Evolutionary conservation across 2,797 vertebrate genomes (phyloP), one percentile per base, ranked within the genome.

Genomic region (Enoplosus armatus): DNA sequence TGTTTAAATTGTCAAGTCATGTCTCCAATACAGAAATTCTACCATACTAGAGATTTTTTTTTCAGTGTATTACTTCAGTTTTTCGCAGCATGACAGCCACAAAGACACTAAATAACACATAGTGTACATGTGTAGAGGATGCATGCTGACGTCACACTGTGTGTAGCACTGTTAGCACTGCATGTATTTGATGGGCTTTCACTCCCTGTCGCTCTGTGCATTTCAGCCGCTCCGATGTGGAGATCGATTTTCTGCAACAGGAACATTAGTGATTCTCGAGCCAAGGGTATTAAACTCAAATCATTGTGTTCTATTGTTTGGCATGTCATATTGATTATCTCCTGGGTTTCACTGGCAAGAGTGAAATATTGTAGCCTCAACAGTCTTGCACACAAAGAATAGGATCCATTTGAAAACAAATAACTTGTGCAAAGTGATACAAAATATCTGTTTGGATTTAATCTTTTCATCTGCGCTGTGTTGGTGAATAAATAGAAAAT

Each of bases 311-410:
- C 93, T 92, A 92, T 91, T 86, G 72, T 95, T 96, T 95, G 84
- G 86, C 88, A 84, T 91, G 93, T 94, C 75, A 1, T 96, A 97
- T 96, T 93, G 96, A 97, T 96, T 96, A 93, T 92, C 88, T 96
- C 93, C 93, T 83, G 48, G 77, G 92, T 95, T 97, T 95, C 94
- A 94, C 89, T 84, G 85, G 86, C 56, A 66, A 82, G 89, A 90
- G 90, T 83, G 87, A 96, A 96, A 95, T 93, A 82, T 91, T 94
- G 89, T 85, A 82, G 90, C 91, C 95, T 93, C 92, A 89, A 91
- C 92, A 90, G 89, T 71, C 89, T 88, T 85, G 82, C 89, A 90
- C 86, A 84, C 80, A 77, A 89, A 90, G 74, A 92, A 86, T 64
- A 63, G 75, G 83, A 89, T 89, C 89, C 87, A 89, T 91, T 85